These are phyloP conservation scores for Setophaga petechia DNA, from an alignment of 2,113 vertebrate species.

Conservation along the genomic window DNA sequence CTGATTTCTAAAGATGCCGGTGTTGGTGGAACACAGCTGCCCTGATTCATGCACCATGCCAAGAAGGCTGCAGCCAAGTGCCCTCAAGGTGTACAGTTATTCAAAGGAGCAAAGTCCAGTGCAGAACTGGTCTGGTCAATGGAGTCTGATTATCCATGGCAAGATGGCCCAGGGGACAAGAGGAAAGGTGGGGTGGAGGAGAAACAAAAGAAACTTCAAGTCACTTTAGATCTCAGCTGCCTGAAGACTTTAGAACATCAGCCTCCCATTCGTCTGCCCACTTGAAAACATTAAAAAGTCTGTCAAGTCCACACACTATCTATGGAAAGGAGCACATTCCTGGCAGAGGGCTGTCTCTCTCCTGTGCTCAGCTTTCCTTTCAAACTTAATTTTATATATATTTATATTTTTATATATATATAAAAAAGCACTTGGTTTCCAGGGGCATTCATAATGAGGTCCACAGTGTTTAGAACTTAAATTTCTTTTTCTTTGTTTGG, in stretches of 20 bases:
- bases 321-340: slow-evolving; percentile 64
- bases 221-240: slow-evolving; percentile 82
- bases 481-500: slow-evolving; percentile 79
- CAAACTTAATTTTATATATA: slow-evolving; percentile 66
- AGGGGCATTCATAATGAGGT: slow-evolving; percentile 81
- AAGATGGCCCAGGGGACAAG: slow-evolving; percentile 57
- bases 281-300: slow-evolving; percentile 70
- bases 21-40: slow-evolving; percentile 69
- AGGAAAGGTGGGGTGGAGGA: slow-evolving; percentile 27
- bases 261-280: slow-evolving; percentile 74
- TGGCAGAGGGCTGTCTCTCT: slow-evolving; percentile 64
- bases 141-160: slow-evolving; percentile 70
- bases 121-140: slow-evolving; percentile 68
- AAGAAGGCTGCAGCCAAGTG: slow-evolving; percentile 64
- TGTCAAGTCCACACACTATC: slow-evolving; percentile 69
- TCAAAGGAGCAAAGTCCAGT: slow-evolving; percentile 75
- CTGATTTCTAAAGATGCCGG: slow-evolving; percentile 62
- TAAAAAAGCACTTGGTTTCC: slow-evolving; percentile 83
- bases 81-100: slow-evolving; percentile 73
- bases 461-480: slow-evolving; percentile 87
- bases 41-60: neutral
- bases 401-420: slow-evolving; percentile 70
- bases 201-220: slow-evolving; percentile 74
- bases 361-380: slow-evolving; percentile 70
- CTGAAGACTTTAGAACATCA: slow-evolving; percentile 72